Percentiles rank a stretch among this genome's conserved stretches.
Evolutionary conservation across 2,113 vertebrate genomes (phyloP).

Genomic region (Carassius auratus): DNA sequence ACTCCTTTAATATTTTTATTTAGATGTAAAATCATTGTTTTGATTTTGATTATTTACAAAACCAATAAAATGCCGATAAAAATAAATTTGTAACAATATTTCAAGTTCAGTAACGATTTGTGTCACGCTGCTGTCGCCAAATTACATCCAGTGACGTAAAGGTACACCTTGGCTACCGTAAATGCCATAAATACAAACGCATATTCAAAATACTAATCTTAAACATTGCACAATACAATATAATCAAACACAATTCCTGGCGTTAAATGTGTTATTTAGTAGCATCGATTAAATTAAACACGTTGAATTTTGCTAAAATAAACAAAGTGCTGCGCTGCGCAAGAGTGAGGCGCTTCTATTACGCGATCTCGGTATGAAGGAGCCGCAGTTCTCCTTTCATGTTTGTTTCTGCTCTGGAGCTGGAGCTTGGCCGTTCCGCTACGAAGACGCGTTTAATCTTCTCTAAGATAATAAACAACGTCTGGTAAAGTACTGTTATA

Average conservation of each 20-base stretch:
- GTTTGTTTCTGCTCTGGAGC: constrained; percentile 53
- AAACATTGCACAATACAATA: neutral
- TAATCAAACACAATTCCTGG: neutral
- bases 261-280: neutral
- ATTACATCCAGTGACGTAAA: constrained; percentile 6
- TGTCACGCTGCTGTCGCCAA: neutral
- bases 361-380: constrained; percentile 36
- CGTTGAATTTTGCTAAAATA: neutral
- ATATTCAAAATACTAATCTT: neutral
- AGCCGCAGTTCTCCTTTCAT: constrained; percentile 65
- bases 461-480: constrained; percentile 1
- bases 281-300: neutral
- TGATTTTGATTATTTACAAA: neutral
- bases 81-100: no score
- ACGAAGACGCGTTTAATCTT: neutral
- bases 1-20: neutral
- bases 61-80: neutral
- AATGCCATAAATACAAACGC: neutral
- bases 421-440: constrained; percentile 22
- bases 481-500: neutral
- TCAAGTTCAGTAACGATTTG: neutral
- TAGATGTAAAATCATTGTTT: neutral
- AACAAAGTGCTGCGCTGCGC: neutral
- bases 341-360: constrained; percentile 16
- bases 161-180: constrained; percentile 24